Evolutionary conservation across 2,113 vertebrate species (phyloP).

Genomic region (Gallinago undulata): DNA sequence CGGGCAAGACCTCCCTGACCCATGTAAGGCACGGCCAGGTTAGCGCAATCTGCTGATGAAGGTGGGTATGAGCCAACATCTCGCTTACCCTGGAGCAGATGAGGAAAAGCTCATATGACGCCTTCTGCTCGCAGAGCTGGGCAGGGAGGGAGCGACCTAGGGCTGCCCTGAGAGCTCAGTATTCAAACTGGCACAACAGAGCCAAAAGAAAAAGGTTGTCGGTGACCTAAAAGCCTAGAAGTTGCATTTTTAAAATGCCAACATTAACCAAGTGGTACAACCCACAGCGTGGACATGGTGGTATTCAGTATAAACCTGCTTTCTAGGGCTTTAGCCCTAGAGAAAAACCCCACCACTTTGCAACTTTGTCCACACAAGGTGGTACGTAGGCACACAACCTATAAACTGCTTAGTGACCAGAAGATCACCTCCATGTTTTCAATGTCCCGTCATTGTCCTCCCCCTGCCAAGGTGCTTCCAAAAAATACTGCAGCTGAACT

Average conservation of each 20-base stretch:
- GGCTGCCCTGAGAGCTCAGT: not conserved
- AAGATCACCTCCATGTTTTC: not conserved
- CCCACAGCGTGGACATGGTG: rapidly evolving
- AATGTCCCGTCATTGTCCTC: rapidly evolving
- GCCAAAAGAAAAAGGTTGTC: not conserved
- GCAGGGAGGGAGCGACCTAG: not conserved
- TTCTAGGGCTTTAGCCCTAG: not conserved
- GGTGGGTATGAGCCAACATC: not conserved
- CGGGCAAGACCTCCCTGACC: not conserved
- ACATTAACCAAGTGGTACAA: not conserved
- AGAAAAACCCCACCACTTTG: too few species aligned
- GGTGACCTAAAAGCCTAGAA: not conserved
- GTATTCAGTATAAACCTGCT: not conserved
- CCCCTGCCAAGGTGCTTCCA: not conserved
- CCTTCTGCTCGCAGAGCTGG: not conserved
- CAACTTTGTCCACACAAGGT: not conserved
- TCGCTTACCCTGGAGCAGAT: not conserved
- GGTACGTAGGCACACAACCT: not conserved
- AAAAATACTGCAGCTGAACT: not conserved
- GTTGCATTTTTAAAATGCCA: not conserved
- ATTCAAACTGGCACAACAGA: not conserved
- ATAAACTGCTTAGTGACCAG: not conserved
- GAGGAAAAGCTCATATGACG: not conserved
- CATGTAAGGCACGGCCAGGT: not conserved
- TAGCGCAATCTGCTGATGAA: not conserved